Evolutionary conservation across 2,888 invertebrate genomes (phyloP).

Genomic region (Desoria tigrina): DNA sequence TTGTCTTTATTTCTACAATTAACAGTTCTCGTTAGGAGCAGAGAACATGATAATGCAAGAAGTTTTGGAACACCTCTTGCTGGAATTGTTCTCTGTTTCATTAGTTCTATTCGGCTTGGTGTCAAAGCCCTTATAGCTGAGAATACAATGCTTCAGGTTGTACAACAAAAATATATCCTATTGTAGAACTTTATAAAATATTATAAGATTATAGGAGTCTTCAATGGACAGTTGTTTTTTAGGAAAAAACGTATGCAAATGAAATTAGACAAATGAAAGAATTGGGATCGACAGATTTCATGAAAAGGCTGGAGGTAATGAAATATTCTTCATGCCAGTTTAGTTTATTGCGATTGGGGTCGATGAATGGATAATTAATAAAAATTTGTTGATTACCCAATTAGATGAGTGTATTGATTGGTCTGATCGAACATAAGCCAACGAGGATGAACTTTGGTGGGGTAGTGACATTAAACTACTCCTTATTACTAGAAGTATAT

Average conservation of each 20-base stretch:
- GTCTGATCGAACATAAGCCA: conserved; percentile 23
- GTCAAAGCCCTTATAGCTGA: neutral
- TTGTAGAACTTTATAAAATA: too few relatives aligned
- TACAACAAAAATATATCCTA: too few relatives aligned
- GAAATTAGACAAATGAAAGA: neutral
- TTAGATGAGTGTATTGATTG: conserved; percentile 27
- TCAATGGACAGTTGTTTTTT: conserved; percentile 3
- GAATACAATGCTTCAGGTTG: neutral
- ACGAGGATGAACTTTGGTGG: conserved; percentile 27
- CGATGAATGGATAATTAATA: too few relatives aligned
- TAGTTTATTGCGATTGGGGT: too few relatives aligned
- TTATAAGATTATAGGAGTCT: too few relatives aligned
- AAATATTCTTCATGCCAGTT: neutral
- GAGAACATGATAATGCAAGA: conserved; percentile 5
- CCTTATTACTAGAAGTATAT: conserved; percentile 27
- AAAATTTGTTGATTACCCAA: neutral
- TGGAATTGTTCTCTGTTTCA: neutral
- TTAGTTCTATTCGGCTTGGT: neutral
- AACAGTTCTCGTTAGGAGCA: conserved; percentile 13
- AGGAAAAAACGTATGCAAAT: neutral
- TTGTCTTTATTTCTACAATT: conserved; percentile 26
- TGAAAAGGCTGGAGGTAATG: neutral
- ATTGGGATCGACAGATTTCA: neutral
- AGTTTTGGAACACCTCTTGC: neutral
- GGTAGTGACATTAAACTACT: conserved; percentile 23